Evolutionary conservation across 2,797 vertebrate species (phyloP).

Genomic region (Diglossa cyanea): DNA sequence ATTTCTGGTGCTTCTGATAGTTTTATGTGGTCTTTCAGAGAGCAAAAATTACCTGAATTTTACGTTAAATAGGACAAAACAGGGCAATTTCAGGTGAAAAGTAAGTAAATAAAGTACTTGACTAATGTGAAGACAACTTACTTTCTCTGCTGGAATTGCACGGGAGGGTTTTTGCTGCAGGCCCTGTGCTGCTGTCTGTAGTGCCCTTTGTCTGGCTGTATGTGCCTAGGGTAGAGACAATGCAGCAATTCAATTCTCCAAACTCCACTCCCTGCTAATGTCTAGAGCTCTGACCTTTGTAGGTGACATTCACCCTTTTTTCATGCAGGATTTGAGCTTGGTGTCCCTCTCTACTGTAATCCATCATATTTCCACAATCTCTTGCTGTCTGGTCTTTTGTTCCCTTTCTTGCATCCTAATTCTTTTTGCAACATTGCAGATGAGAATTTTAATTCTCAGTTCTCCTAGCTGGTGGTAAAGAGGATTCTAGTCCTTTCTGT

Average conservation of each 20-base stretch:
- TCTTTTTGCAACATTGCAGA: not conserved
- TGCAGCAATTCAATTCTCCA: not conserved
- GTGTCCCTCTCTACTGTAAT: not conserved
- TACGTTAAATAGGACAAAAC: not conserved
- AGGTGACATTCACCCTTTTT: not conserved
- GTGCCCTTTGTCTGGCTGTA: not conserved
- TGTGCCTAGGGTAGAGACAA: not conserved
- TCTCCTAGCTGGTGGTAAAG: not conserved
- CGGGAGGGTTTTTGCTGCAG: not conserved
- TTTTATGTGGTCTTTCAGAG: not conserved
- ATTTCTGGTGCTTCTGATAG: not conserved
- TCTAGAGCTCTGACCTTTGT: conserved; percentile 21
- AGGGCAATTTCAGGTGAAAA: not conserved
- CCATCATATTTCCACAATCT: not conserved
- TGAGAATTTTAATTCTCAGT: not conserved
- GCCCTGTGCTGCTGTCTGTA: not conserved
- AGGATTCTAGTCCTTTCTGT: not conserved
- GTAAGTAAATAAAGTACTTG: not conserved
- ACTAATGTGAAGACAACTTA: not conserved
- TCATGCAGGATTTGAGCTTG: not conserved
- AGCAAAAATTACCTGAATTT: not conserved
- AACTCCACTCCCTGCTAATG: not conserved
- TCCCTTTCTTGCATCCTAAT: not conserved
- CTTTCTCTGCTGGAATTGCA: not conserved
- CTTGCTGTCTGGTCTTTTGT: not conserved